Evolutionary conservation across 2,113 vertebrate genomes (phyloP), one percentile per base, ranked within the genome.

Genomic region (Sigmodon hispidus): DNA sequence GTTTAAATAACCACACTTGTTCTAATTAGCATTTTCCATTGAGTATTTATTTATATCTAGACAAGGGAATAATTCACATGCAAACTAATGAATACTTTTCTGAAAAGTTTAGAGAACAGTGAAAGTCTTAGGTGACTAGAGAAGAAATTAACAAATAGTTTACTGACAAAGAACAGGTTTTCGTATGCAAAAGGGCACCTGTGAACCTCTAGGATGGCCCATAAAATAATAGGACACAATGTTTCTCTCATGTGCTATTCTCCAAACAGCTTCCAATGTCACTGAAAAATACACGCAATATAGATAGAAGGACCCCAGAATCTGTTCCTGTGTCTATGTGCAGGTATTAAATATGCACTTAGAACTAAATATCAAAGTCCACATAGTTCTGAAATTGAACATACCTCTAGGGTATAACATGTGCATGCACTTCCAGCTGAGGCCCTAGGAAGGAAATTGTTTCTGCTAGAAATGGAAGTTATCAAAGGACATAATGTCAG

Each of bases 21-120:
- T 97, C 94, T 15, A 97, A 96, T 83, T 86, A 91, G 21, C 57
- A 89, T 96, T 73, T 97, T 96, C 61, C 72, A 67, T 52, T 86
- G 57, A 63, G 94, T 85, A 55, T 95, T 95, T 97, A 36, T 59
- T 43, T 16, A 4, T 90, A 89, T 31, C 21, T 48, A 93, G 36
- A 85, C 48, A 93, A 93, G 69, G 90, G 95, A 91, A 93, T 69
- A 89, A 93, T 94, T 85, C 57, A 93, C 8, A 29, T 89, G 34
- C n/a, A 94, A 67, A 79, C 48, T 94, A 93, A 57, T 95, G 87
- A 96, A 65, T 55, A 81, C 34, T 70, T 96, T 88, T 93, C 70
- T 77, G n/a, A 57, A 94, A 80, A 90, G 70, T 89, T 96, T 67
- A 48, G n/a, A 93, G 69, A 96, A 94, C 8, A 52, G 12, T 12